Evolutionary conservation across 2,888 invertebrate species (phyloP), one percentile per base, ranked within the genome.

Genomic region (Tetragnatha montana): DNA sequence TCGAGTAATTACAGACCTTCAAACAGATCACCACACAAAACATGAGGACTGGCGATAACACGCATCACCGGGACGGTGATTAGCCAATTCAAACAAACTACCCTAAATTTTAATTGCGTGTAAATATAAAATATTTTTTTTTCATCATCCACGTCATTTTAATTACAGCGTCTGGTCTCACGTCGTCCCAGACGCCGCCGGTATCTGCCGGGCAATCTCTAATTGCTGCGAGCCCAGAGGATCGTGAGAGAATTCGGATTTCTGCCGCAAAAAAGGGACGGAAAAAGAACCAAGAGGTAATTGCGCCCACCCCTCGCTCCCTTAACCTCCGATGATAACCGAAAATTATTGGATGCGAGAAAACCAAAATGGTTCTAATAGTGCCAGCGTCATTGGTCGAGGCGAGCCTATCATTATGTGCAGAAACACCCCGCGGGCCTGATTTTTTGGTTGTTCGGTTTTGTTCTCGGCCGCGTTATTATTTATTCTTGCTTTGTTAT

Each of bases 271-370:
- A 60, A 60, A 60, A 60, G 60, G 8, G 35, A 7, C 60, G 60
- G 35, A 60, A 60, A 17, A 60, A 60, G 60, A 60, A 74, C n/a
- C n/a, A n/a, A n/a, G n/a, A 22, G 10, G 82, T 76, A 88, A 88
- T 88, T 88, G 82, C 69, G 60, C 22, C 73, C 51, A 21, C 69
- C 76, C 80, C 19, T 21, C 71, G 68, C 50, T 49, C 71, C 79
- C 83, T 68, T 47, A 83, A 83, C 68, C 68, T 88, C 83, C 87
- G 83, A 73, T 88, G 83, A 88, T 88, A 88, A 73, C 83, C 74
- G 68, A 88, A 88, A 83, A 88, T 88, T 88, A 88, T 86, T 83
- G 83, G 88, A 88, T 83, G 83, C 88, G 76, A 68, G 79, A 83
- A 88, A 73, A 69, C 83, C 69, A 83, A 88, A 88, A 78, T 79